Evolutionary conservation across 2,113 vertebrate species (phyloP).

Genomic region (Microtus oregoni): DNA sequence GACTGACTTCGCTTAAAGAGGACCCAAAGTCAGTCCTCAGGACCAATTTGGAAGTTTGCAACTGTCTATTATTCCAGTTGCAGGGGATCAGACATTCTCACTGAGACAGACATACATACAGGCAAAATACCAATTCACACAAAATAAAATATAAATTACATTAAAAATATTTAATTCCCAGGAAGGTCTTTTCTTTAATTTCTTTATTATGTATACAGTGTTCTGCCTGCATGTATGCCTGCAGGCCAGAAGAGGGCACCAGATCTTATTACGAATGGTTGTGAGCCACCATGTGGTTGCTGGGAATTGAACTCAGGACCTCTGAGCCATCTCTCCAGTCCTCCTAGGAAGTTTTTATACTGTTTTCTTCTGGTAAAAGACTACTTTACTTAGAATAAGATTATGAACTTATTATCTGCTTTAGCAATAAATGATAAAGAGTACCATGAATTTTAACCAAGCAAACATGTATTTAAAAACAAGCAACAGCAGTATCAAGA

Average conservation of each 20-base stretch:
- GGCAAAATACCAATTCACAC: background rate
- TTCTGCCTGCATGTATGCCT: too few relatives aligned
- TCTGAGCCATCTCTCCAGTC: too few relatives aligned
- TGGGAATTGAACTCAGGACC: too few relatives aligned
- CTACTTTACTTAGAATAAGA: constrained; percentile 4
- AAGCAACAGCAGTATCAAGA: background rate
- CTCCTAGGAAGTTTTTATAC: background rate
- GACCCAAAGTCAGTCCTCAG: background rate
- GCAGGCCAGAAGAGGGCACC: too few relatives aligned
- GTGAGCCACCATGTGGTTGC: too few relatives aligned
- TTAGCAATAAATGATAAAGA: background rate
- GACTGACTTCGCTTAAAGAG: background rate
- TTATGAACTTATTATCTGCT: background rate
- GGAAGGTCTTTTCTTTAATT: background rate
- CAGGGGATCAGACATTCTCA: background rate
- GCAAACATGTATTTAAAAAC: background rate
- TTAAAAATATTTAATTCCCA: background rate
- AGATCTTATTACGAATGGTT: too few relatives aligned
- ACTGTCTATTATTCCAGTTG: background rate
- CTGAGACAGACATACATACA: background rate
- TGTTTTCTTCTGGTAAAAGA: background rate
- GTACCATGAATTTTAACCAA: constrained; percentile 20
- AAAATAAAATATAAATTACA: background rate
- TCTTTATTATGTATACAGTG: too few relatives aligned
- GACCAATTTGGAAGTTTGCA: background rate